Evolutionary conservation across 2,113 vertebrate species (phyloP), one percentile per base, ranked within the genome.

Genomic region (Acanthisitta chloris): DNA sequence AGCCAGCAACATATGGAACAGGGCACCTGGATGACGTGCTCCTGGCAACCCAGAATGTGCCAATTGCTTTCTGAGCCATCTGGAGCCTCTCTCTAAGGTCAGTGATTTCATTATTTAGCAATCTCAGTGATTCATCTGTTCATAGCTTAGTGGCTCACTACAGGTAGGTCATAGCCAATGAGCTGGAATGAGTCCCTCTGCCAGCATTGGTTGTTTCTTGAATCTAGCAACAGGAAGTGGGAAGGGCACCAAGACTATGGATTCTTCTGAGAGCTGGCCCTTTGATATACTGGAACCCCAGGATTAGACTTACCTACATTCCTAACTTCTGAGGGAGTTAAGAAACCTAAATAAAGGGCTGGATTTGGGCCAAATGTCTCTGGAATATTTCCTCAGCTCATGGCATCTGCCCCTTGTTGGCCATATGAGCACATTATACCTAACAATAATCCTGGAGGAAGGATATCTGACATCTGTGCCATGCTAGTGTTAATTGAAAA

Each of bases 21-120:
- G 90, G 90, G 85, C 90, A 95, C 88, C 73, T 77, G 66, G 21
- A 77, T 88, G 62, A 93, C 10, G 34, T 77, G 38, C 42, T 94
- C 70, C 84, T 91, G 85, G 93, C 85, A 96, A 65, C 33, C 46
- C 90, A 67, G 49, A 77, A 67, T 36, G 28, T 59, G 33, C 45
- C 64, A 20, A 86, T 94, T 92, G 64, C 34, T 86, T 86, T 93
- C 46, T 83, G 79, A 95, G 40, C 64, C 85, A 94, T 71, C 67
- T 92, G 87, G 88, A 96, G 17, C 33, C 36, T 83, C 64, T 70
- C 57, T 86, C 14, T 64, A 71, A 78, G 21, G 46, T 84, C 64
- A 83, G 31, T 83, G 79, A 90, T 93, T 95, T 95, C 92, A 93
- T 42, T 95, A 40, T 25, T 88, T 88, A 71, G 64, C 51, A 94